Evolutionary conservation across 2,113 vertebrate genomes (phyloP).

Genomic region (Chiloscyllium plagiosum): DNA sequence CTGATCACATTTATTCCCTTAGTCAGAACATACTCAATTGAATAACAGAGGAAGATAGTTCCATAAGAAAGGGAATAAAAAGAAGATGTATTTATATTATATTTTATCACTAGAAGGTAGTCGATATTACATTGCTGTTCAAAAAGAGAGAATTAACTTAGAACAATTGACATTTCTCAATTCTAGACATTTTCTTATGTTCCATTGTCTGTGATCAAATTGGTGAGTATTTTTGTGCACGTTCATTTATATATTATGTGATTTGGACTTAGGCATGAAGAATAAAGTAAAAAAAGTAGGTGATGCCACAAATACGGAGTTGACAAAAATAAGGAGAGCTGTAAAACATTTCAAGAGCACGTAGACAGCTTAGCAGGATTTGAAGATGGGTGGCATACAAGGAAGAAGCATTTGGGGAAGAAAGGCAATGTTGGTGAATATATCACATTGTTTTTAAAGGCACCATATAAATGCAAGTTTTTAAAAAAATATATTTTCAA

Average conservation of each 20-base stretch:
- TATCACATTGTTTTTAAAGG: neutral
- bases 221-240: neutral
- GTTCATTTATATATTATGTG: neutral
- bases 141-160: neutral
- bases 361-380: neutral
- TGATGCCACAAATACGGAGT: neutral
- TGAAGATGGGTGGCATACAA: neutral
- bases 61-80: neutral
- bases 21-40: neutral
- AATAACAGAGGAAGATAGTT: neutral
- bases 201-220: neutral
- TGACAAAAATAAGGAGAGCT: neutral
- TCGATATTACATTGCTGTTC: neutral
- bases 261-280: neutral
- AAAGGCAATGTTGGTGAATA: neutral
- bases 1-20: neutral
- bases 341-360: neutral
- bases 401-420: neutral
- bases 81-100: neutral
- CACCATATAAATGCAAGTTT: neutral
- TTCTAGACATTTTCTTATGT: neutral
- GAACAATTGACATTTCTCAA: neutral
- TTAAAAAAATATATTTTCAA: neutral
- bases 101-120: neutral
- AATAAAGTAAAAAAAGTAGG: neutral